phyloP scores from a whole-genome alignment of 1,140 invertebrate species.

The Thereuonema tuberculata region DNA sequence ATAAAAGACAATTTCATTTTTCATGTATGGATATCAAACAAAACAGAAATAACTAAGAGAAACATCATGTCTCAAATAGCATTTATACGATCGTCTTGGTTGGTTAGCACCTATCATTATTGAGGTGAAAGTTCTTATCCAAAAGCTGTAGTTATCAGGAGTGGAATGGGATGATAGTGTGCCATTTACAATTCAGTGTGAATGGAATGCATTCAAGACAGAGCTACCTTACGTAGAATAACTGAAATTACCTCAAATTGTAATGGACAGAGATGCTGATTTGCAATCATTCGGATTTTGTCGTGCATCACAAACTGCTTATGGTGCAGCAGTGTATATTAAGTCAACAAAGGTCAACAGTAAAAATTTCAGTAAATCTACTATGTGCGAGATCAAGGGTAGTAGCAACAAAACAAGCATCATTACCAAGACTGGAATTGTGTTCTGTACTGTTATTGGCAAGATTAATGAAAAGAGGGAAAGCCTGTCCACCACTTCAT shows the following conservation, averaged over 20 bases:
- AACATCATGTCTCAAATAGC: slow-evolving; percentile 2
- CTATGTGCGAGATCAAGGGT: slow-evolving; percentile 9
- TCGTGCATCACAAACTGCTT: slow-evolving; percentile 13
- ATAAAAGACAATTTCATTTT: slow-evolving; percentile 33
- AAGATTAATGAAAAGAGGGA: background rate
- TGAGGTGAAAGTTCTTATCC: slow-evolving; percentile 29
- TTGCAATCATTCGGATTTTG: slow-evolving; percentile 12
- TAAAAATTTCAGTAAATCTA: background rate
- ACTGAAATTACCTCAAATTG: background rate
- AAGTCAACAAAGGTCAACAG: background rate
- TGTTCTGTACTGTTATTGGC: slow-evolving; percentile 1
- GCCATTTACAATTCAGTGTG: slow-evolving; percentile 9
- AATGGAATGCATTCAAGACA: slow-evolving; percentile 19
- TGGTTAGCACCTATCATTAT: slow-evolving; percentile 10
- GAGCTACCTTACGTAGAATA: background rate
- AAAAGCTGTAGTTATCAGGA: slow-evolving; percentile 25
- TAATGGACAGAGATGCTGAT: background rate
- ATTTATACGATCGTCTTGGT: slow-evolving; percentile 3
- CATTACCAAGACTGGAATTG: slow-evolving; percentile 7
- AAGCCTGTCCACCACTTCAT: background rate
- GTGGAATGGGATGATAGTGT: slow-evolving; percentile 27
- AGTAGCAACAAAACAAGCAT: slow-evolving; percentile 9
- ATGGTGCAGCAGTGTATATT: slow-evolving; percentile 13
- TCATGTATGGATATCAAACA: slow-evolving; percentile 24
- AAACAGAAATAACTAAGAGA: background rate